A percentile compares a stretch with the other conserved stretches of the same genome.
phyloP scores from a whole-genome alignment of 2,797 vertebrate species.

The Adrianichthys oophorus region DNA sequence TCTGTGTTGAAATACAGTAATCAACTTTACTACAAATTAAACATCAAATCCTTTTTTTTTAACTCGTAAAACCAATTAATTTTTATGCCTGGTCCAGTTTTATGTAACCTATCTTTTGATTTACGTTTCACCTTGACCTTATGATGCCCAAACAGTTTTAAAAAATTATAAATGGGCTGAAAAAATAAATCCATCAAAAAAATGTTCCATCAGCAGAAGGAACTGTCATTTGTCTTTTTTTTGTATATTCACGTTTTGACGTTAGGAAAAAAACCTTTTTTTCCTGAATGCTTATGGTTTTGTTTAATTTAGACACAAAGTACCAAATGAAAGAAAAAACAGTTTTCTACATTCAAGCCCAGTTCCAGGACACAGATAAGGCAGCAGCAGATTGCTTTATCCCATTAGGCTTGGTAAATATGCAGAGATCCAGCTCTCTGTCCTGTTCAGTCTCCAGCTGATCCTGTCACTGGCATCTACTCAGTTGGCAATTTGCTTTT shows the following conservation, averaged over 20 bases:
- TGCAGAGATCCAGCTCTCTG: conserved; percentile 54
- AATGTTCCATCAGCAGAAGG: too few relatives aligned
- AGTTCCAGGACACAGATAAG: conserved; percentile 60
- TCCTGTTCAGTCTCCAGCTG: conserved; percentile 62
- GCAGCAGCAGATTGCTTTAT: conserved; percentile 71
- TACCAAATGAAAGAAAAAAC: conserved; percentile 44
- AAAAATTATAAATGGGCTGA: too few relatives aligned
- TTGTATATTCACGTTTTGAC: conserved; percentile 2
- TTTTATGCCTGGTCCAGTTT: too few relatives aligned
- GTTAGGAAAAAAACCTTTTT: not conserved
- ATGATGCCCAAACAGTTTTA: too few relatives aligned
- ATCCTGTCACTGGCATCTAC: conserved; percentile 59
- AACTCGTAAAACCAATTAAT: too few relatives aligned
- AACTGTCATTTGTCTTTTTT: too few relatives aligned
- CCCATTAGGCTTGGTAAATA: conserved; percentile 70
- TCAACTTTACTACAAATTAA: too few relatives aligned
- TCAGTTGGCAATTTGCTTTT: conserved; percentile 53
- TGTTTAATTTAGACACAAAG: conserved; percentile 28
- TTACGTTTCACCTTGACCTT: too few relatives aligned
- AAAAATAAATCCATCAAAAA: too few relatives aligned
- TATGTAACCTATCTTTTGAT: too few relatives aligned
- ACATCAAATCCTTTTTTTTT: too few relatives aligned
- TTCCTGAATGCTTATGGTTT: conserved; percentile 12
- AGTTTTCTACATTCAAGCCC: conserved; percentile 49
- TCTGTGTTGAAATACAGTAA: too few relatives aligned